These are phyloP conservation scores for Stegodyphus mimosarum DNA, from an alignment of 1,140 invertebrate species.

Conservation along the genomic window DNA sequence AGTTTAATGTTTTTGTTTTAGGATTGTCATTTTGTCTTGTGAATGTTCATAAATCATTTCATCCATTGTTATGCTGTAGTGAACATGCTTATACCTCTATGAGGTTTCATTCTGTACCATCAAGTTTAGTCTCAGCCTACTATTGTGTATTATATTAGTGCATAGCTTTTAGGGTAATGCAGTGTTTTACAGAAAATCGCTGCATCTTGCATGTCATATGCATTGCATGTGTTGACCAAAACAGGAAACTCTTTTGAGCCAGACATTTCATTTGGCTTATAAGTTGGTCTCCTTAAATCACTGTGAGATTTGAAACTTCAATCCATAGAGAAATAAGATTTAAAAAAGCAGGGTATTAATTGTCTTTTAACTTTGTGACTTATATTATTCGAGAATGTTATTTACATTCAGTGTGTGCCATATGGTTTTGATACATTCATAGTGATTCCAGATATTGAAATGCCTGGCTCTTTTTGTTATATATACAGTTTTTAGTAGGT, in stretches of 20 bases:
- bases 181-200: background rate
- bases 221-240: constrained; percentile 1
- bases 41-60: background rate
- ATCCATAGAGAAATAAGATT: background rate
- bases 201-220: constrained; percentile 6
- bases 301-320: background rate
- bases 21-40: background rate
- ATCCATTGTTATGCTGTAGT: background rate
- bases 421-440: background rate
- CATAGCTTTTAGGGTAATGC: constrained; percentile 6
- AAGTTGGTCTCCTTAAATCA: background rate
- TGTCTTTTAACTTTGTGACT: background rate
- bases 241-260: background rate
- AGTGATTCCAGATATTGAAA: background rate
- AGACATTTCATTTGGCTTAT: background rate
- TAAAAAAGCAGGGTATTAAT: background rate
- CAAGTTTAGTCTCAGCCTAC: background rate
- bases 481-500: background rate
- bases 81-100: constrained; percentile 28
- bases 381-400: background rate
- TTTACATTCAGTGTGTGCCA: constrained; percentile 12
- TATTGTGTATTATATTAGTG: constrained; percentile 11
- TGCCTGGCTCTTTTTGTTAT: background rate
- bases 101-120: constrained; percentile 7
- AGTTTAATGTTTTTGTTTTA: background rate